Evolutionary conservation across 2,797 vertebrate genomes (phyloP), one percentile per base, ranked within the genome.

Genomic region (Heliangelus exortis): DNA sequence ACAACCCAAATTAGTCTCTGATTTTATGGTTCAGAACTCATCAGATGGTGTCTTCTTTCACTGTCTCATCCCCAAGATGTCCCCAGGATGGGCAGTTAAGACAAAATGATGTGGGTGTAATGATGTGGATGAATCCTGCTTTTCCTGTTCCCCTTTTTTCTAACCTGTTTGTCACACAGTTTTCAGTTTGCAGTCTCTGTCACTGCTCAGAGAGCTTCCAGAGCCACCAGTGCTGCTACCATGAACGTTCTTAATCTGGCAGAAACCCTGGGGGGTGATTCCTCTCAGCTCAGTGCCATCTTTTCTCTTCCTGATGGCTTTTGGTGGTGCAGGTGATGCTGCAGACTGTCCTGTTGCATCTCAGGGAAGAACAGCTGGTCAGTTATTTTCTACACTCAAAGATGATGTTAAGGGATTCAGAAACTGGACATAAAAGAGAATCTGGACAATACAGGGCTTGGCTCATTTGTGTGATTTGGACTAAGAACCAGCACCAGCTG

Each of bases 311-410:
- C 72, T 4, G 2, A 57, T 41, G 39, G 13, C 13, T 41, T 41
- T 14, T 41, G 39, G 39, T 39, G 39, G 39, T 39, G 39, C 39
- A 41, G 72, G 19, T 74, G 54, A 6, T 67, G 29, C 29, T 33
- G 33, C 61, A 73, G 63, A 84, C 83, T 62, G 7, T 39, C 20
- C 57, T 74, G 59, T 41, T 83, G 31, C n/a, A 43, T 71, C n/a
- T 78, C 72, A 43, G 31, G 68, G 73, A 68, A 57, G 91, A 79
- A 25, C 67, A 91, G 69, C 63, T 90, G 93, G 66, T 83, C 80
- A 33, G 61, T 89, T 87, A 89, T 89, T 91, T 92, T 67, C 67
- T 28, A 66, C 51, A 80, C 83, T 63, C 91, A 54, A 61, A 78
- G 33, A 65, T 21, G 12, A 25, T 1, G 7, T 11, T 80, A 76